Evolutionary conservation across 1,140 invertebrate species (phyloP).

Genomic region (Tetragonula clypearis): DNA sequence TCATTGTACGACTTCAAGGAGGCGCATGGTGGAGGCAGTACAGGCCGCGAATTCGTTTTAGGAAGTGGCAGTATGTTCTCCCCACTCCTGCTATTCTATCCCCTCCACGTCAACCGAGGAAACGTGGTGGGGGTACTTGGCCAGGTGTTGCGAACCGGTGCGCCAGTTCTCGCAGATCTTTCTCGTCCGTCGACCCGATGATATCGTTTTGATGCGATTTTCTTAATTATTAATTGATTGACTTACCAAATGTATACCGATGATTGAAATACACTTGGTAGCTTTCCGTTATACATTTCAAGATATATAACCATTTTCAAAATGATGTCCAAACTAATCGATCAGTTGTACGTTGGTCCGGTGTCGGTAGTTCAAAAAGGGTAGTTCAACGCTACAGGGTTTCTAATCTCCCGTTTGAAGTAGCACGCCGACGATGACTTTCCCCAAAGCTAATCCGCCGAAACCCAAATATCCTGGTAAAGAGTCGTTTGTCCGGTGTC

Average conservation of each 20-base stretch:
- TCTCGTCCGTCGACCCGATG: constrained; percentile 49
- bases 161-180: constrained; percentile 58
- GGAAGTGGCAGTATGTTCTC: constrained; percentile 59
- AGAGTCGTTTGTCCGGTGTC: background rate
- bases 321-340: background rate
- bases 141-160: constrained; percentile 63
- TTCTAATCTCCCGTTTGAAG: background rate
- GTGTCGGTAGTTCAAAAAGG: background rate
- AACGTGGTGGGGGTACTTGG: constrained; percentile 21
- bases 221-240: background rate
- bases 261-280: background rate
- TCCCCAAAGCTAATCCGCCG: no score
- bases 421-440: background rate
- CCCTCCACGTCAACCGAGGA: constrained; percentile 47
- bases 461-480: background rate
- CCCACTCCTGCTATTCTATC: constrained; percentile 42
- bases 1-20: constrained; percentile 50
- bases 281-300: background rate
- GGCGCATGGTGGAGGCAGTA: constrained; percentile 44
- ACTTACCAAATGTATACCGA: background rate
- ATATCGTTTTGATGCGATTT: constrained; percentile 24
- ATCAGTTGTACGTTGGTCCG: background rate
- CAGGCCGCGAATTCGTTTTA: constrained; percentile 54
- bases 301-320: background rate
- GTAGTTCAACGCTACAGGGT: background rate